Conservation (phyloP, 2,113 vertebrate species). For the Vidua macroura region DNA sequence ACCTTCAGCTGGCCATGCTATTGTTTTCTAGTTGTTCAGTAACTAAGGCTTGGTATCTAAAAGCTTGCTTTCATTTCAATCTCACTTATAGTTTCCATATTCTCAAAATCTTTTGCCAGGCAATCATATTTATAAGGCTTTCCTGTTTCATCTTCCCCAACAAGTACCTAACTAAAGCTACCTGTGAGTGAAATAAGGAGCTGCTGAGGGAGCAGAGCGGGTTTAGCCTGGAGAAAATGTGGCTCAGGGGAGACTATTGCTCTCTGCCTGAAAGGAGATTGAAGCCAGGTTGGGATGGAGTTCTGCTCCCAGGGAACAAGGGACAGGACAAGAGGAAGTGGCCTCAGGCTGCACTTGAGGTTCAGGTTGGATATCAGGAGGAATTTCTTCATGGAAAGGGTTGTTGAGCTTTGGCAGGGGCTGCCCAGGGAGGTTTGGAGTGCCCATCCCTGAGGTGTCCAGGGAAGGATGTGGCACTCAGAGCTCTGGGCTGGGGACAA, state of each 20-base stretch:
- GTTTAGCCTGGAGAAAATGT: background rate
- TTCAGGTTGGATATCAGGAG: background rate
- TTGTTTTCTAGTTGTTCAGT: too few species aligned
- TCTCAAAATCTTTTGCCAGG: too few species aligned
- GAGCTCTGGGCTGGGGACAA: background rate
- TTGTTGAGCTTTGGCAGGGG: rapidly evolving
- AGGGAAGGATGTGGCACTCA: rapidly evolving
- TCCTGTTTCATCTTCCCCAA: too few species aligned
- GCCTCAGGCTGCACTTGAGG: background rate
- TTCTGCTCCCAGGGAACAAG: background rate
- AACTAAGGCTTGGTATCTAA: too few species aligned
- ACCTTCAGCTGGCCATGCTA: too few species aligned
- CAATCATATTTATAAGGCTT: too few species aligned
- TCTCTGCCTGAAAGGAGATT: background rate
- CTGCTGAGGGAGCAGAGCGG: background rate
- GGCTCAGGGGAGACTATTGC: background rate
- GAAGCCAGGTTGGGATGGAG: background rate
- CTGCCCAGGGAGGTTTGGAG: background rate
- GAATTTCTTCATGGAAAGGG: background rate
- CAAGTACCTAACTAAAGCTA: background rate
- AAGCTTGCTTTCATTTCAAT: too few species aligned
- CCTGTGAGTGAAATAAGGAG: background rate
- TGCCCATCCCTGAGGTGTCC: background rate
- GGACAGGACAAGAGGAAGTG: background rate
- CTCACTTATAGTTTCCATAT: too few species aligned